A percentile compares a stretch with the other conserved stretches of the same genome.
Evolutionary conservation across 2,888 invertebrate species (phyloP).

Genomic region (Tachina fera): DNA sequence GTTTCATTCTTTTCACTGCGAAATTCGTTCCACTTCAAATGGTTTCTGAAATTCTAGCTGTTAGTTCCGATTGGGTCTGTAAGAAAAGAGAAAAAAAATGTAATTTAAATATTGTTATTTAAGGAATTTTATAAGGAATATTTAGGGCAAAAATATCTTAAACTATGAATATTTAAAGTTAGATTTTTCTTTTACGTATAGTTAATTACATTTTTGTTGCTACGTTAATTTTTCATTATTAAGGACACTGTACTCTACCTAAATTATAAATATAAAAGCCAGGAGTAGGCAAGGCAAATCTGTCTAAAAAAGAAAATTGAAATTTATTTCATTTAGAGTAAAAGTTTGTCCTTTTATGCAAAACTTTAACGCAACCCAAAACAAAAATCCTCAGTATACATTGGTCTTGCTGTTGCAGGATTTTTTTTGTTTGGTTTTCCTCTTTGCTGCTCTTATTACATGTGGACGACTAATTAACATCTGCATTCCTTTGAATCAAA

Average conservation of each 20-base stretch:
- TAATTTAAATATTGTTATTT: too few relatives aligned
- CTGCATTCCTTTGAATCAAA: conserved; percentile 55
- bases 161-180: too few relatives aligned
- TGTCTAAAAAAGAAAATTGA: conserved; percentile 29
- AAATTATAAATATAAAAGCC: background rate
- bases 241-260: background rate
- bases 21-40: too few relatives aligned
- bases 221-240: background rate
- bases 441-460: conserved; percentile 25
- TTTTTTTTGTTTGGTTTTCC: background rate
- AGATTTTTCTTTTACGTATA: too few relatives aligned
- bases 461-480: conserved; percentile 62
- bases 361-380: background rate
- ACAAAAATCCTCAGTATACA: conserved; percentile 23
- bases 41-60: too few relatives aligned
- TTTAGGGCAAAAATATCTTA: too few relatives aligned
- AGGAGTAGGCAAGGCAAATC: background rate
- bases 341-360: conserved; percentile 42
- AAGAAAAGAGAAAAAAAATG: too few relatives aligned
- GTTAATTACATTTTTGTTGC: background rate
- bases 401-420: conserved; percentile 3
- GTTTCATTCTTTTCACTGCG: too few relatives aligned
- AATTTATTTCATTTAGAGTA: conserved; percentile 29
- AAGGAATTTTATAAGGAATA: too few relatives aligned
- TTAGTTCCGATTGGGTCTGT: too few relatives aligned